Percentiles rank a stretch among this genome's conserved stretches.
phyloP scores from a whole-genome alignment of 2,888 invertebrate genomes.

The Caenorhabditis sp. region DNA sequence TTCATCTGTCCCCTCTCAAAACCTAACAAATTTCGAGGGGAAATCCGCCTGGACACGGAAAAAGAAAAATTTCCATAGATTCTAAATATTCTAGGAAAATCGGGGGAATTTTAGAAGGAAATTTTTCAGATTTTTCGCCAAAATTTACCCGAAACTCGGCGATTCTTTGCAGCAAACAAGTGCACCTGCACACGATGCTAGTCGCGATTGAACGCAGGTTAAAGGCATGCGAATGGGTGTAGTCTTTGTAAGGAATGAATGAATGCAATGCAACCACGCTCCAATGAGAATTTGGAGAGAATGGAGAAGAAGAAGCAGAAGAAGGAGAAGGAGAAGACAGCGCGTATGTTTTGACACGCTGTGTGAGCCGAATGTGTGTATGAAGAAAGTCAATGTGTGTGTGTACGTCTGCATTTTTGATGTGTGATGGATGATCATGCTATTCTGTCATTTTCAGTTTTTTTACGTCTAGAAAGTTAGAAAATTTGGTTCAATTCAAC shows the following conservation, averaged over 20 bases:
- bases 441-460: constrained; percentile 10
- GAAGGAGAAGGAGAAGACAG: no score
- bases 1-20: neutral
- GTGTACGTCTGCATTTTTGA: neutral
- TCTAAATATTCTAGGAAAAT: no score
- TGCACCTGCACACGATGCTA: constrained; percentile 53
- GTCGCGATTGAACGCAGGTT: constrained; percentile 62
- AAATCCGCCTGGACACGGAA: constrained; percentile 18
- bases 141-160: constrained; percentile 7
- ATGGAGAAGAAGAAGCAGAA: no score
- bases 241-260: constrained; percentile 13
- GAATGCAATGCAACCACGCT: neutral
- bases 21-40: neutral
- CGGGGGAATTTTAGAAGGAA: neutral
- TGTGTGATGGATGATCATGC: no score
- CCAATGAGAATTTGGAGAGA: no score
- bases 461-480: neutral
- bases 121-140: constrained; percentile 7
- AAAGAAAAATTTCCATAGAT: no score
- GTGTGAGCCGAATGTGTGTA: neutral
- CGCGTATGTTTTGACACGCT: neutral
- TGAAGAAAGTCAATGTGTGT: constrained; percentile 2
- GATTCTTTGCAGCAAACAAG: constrained; percentile 51
- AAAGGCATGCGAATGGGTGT: constrained; percentile 65
- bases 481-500: no score